These are phyloP conservation scores for Tigriopus californicus DNA, from an alignment of 2,888 invertebrate genomes.

Conservation along the genomic window DNA sequence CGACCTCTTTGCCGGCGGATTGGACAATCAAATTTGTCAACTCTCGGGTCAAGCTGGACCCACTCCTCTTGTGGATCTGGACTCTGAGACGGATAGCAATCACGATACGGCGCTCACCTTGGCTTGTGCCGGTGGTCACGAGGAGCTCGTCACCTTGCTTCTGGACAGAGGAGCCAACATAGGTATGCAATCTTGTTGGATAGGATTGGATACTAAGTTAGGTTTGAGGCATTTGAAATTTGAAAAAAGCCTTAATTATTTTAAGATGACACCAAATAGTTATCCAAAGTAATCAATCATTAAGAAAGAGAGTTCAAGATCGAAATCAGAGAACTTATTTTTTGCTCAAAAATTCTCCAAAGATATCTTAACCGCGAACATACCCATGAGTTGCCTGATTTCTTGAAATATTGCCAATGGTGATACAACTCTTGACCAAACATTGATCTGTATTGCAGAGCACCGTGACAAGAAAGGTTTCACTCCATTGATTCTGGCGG, in stretches of 20 bases:
- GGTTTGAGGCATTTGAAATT: no score
- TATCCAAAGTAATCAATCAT: no score
- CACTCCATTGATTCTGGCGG: constrained; percentile 87
- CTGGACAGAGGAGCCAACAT: constrained; percentile 82
- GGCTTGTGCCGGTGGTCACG: constrained; percentile 91
- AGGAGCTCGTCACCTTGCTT: constrained; percentile 79
- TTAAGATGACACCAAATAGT: no score
- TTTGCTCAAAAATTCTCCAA: no score
- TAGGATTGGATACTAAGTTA: no score
- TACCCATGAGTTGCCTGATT: no score
- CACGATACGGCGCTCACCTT: constrained; percentile 95
- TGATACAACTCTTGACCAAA: no score
- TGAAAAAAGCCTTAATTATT: no score
- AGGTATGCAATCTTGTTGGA: constrained; percentile 28
- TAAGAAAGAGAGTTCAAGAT: no score
- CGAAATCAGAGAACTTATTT: no score
- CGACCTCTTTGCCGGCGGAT: background rate
- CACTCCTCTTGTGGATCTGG: constrained; percentile 50
- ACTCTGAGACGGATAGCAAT: constrained; percentile 94
- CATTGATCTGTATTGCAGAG: constrained; percentile 35
- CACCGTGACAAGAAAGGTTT: constrained; percentile 98
- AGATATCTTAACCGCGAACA: no score
- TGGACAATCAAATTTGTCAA: background rate
- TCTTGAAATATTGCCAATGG: no score
- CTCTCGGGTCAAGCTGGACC: constrained; percentile 2